A percentile compares a stretch with the other conserved stretches of the same genome.
Conservation (phyloP, 2,113 vertebrate genomes). For the Orthonyx spaldingii region DNA sequence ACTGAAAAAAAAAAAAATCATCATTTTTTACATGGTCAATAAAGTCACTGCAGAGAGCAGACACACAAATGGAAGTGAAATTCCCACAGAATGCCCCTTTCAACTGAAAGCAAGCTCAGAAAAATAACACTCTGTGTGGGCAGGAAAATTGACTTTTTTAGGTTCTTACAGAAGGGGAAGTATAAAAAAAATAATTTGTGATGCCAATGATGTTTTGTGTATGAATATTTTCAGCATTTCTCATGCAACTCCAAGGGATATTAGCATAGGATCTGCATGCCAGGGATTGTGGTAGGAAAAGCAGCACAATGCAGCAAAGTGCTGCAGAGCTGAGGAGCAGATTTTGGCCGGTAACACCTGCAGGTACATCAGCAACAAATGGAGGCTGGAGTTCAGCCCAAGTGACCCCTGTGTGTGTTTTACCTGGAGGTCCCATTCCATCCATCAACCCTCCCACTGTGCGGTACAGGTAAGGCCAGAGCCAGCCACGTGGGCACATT, state of each 20-base stretch:
- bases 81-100: neutral
- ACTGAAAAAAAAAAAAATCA: neutral
- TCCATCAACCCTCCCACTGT: neutral
- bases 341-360: neutral
- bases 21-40: neutral
- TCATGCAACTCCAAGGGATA: neutral
- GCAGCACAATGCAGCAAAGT: neutral
- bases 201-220: neutral
- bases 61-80: neutral
- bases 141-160: neutral
- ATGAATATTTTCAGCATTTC: neutral
- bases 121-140: neutral
- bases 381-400: neutral
- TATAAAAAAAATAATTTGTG: neutral
- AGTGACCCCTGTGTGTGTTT: neutral
- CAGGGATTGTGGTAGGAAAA: neutral
- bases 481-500: rapidly evolving
- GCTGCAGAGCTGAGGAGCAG: neutral
- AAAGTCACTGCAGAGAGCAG: neutral
- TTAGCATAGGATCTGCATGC: neutral
- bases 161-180: neutral
- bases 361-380: neutral
- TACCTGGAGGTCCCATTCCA: neutral
- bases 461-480: neutral
- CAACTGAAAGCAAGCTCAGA: neutral